Percentiles rank a stretch among this genome's conserved stretches.
phyloP scores from a whole-genome alignment of 2,888 invertebrate genomes.

The Zeuzera pyrina region DNA sequence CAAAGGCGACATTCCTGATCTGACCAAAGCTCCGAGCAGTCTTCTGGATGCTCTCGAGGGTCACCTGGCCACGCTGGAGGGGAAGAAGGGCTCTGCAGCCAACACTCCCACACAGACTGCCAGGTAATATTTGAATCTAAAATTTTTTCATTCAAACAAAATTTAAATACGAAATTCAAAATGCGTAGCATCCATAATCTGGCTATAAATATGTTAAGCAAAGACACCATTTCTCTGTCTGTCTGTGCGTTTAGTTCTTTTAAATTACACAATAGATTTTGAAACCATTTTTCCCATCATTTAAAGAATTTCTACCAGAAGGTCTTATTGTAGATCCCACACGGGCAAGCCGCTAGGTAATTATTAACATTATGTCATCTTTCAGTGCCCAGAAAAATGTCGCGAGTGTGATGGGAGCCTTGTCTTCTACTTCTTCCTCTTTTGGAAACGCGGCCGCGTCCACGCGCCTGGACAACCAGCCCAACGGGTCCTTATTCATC shows the following conservation, averaged over 20 bases:
- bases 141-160: too few relatives aligned
- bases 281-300: too few relatives aligned
- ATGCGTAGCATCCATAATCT: too few relatives aligned
- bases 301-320: too few relatives aligned
- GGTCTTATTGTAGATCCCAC: too few relatives aligned
- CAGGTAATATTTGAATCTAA: slow-evolving; percentile 78
- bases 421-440: slow-evolving; percentile 90
- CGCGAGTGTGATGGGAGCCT: slow-evolving; percentile 89
- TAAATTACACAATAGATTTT: too few relatives aligned
- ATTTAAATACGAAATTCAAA: too few relatives aligned
- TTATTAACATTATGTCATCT: slow-evolving; percentile 1
- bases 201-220: too few relatives aligned
- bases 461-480: slow-evolving; percentile 76
- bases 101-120: slow-evolving; percentile 91
- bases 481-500: slow-evolving; percentile 78
- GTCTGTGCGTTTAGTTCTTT: too few relatives aligned
- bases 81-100: slow-evolving; percentile 89
- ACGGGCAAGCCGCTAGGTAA: too few relatives aligned
- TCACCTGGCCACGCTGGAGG: slow-evolving; percentile 94
- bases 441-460: slow-evolving; percentile 89
- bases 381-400: slow-evolving; percentile 89
- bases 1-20: slow-evolving; percentile 98
- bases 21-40: slow-evolving; percentile 98
- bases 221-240: too few relatives aligned
- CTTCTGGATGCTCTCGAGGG: slow-evolving; percentile 97